Base-by-base conservation (phyloP, 2,797 vertebrate species). In the Anniella stebbinsi region DNA sequence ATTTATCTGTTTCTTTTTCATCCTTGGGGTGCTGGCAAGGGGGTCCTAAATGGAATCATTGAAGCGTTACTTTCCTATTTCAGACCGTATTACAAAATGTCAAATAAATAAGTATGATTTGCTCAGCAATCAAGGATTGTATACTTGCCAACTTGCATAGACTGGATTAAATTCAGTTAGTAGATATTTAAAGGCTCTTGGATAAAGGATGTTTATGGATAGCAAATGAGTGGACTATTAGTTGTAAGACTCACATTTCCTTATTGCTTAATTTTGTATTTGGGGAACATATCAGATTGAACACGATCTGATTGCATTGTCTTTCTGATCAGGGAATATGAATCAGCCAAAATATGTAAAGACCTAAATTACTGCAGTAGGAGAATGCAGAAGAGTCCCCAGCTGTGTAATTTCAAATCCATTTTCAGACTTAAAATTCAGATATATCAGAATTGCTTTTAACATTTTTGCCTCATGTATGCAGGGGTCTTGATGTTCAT, bases 71-170 rank as follows among this genome's bases (percentile, higher is more conserved):
- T 30, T 95, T 93, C 87, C 77, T 87, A 91, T 91, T 87, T 88
- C 87, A 80, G 80, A 81, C 87, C 92, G 92, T 86, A 89, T 96
- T 95, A 93, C 88, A 94, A 93, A 95, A 93, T 92, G 89, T 80
- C 80, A 92, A 94, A 93, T 95, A 94, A 96, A 84, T 93, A 85
- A 87, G 13, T 60, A 80, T 88, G 81, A 95, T 96, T 94, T 96
- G 69, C 87, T 95, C 0, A 0, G 77, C 93, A 94, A 78, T 95
- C 94, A 93, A 63, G 84, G 63, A 84, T 89, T 88, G 80, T 77
- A 91, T 90, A 91, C 11, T 91, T 91, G 63, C 89, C 86, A 93
- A 85, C 91, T 92, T 89, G 76, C 76, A 69, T 1, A 90, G 86
- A 78, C 82, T 87, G 48, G 51, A 13, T 91, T 92, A 13, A 63